Base-by-base conservation (phyloP, 2,113 vertebrate species). In the Ellobius talpinus region DNA sequence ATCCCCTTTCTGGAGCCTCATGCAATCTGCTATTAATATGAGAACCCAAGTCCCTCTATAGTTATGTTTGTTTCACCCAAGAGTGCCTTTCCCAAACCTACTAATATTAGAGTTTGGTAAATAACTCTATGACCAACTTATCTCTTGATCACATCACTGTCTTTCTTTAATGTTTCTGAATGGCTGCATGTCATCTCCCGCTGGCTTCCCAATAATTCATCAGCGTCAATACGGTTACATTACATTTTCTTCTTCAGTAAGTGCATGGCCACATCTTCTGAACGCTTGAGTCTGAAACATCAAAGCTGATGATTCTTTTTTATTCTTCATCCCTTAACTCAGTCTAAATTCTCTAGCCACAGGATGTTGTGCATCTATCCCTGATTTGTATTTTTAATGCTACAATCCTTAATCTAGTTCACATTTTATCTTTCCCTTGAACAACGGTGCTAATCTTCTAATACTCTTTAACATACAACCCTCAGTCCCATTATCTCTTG, bases 181-280 rank as follows among this genome's bases (percentile, higher is more conserved):
- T 77, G 39, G 82, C 61, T 89, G 13, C 39, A 45, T 79, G 21
- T 47, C 68, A 50, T 78, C 14, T 55, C 14, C 66, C 73, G 7
- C 31, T 0, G 17, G 81, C 12, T 45, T 4, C 2, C 19, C 47
- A 52, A 5, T 36, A 73, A n/a, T 63, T 91, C 39, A 68, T 87
- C 84, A 68, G 90, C 79, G 45, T 58, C 76, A 96, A 36, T 10
- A 68, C 87, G 3, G 10, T 5, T 76, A n/a, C 65, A 58, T 42
- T 76, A 42, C 47, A 39, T 55, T 93, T 93, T 50, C 81, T 87
- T 93, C 29, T 78, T 91, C 77, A 78, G 61, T 39, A 90, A 92
- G 31, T 2, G 92, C n/a, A 12, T 3, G 50, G 36, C 19, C 50
- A 17, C 33, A 61, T n/a, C 26, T 81, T n/a, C 58, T 36, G 74